Percentiles rank a stretch among this genome's conserved stretches.
These are phyloP conservation scores for Hyla sarda DNA, from an alignment of 2,113 vertebrate genomes.

Conservation along the genomic window DNA sequence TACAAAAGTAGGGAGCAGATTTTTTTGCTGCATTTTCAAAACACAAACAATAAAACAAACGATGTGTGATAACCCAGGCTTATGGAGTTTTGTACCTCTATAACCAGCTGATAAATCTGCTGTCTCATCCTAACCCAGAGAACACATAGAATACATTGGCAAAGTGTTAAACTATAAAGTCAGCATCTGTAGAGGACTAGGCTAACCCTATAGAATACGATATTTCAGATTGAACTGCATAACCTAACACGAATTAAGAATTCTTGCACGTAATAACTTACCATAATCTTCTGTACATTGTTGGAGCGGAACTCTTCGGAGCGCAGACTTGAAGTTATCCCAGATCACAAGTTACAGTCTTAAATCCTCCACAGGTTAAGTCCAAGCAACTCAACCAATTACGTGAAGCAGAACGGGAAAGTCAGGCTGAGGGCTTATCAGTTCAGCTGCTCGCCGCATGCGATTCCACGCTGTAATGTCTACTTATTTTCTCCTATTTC, in stretches of 20 bases:
- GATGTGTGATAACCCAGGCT: too few species aligned
- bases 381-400: conserved; percentile 17
- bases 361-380: neutral
- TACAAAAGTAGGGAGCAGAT: too few species aligned
- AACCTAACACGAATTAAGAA: neutral
- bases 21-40: too few species aligned
- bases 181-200: neutral
- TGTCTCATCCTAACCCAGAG: too few species aligned
- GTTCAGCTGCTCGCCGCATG: conserved; percentile 52
- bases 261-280: neutral
- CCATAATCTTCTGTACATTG: conserved; percentile 34
- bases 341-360: neutral
- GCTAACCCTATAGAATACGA: neutral
- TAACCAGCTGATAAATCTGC: too few species aligned
- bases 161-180: too few species aligned
- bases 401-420: conserved; percentile 40
- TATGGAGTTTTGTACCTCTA: too few species aligned
- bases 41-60: too few species aligned
- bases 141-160: too few species aligned
- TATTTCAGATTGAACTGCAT: neutral
- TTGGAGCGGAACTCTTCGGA: neutral
- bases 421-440: conserved; percentile 26
- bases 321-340: too few species aligned
- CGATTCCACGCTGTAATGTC: conserved; percentile 53
- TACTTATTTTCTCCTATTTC: conserved; percentile 60